Base-by-base conservation (phyloP, 2,113 vertebrate genomes). In the Catagonus wagneri region DNA sequence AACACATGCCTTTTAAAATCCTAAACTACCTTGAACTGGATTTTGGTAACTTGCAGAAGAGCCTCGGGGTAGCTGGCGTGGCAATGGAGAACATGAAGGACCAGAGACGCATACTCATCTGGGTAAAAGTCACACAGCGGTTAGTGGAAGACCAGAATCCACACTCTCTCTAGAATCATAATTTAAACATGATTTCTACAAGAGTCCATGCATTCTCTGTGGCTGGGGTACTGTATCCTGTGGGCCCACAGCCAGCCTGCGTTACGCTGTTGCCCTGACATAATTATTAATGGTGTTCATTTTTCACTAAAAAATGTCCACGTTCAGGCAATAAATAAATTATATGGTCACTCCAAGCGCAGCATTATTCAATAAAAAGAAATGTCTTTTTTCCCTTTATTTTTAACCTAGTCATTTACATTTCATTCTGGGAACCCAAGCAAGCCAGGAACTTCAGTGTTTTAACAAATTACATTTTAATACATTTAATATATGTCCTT, bases 351-450 rank as follows among this genome's bases (percentile, higher is more conserved):
- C 22, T n/a, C 56, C n/a, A 71, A 54, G 27, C 58, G 63, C 1
- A 12, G 50, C 27, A 19, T 9, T 34, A 95, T n/a, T 44, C 85
- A 50, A 72, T 52, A 63, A 25, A 54, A 34, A 58, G 19, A 54
- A 72, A 34, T 39, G 6, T n/a, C 54, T 56, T 56, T 39, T 90
- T 34, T 23, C 20, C 20, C 36, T 76, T 68, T 27, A n/a, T 36
- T 89, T 89, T 93, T 56, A 89, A 71, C 11, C 50, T 22, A 72
- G 27, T 80, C 44, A 50, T 78, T 89, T 79, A 79, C n/a, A 69
- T 72, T 86, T 79, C 65, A 90, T 60, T 84, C 80, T 69, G 88
- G 69, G 72, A 95, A 72, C 39, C 22, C 78, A 74, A 89, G 27
- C 74, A 74, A 72, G 75, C 25, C 29, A 71, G 52, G 56, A 87